Evolutionary conservation across 1,140 invertebrate species (phyloP), one percentile per base, ranked within the genome.

Genomic region (Cyrtorhinus lividipennis): DNA sequence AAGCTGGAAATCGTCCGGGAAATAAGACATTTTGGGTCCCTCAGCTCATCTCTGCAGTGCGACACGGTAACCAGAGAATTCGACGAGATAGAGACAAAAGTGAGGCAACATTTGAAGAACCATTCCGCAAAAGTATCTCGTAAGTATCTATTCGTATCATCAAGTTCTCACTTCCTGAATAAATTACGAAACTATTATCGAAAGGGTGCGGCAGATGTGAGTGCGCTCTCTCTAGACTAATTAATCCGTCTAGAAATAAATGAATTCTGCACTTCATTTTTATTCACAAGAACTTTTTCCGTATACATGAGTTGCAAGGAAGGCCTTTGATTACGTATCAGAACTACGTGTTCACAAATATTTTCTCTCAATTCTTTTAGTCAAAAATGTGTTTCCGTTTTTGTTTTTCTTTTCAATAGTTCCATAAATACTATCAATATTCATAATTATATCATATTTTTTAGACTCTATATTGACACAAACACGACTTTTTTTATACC

Each of bases 251-350:
- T 38, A 38, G 30, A 38, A 38, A 38, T 38, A 38, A 38, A 38
- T 38, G 5, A 5, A 38, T 38, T n/a, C n/a, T n/a, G n/a, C n/a
- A n/a, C n/a, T n/a, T n/a, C n/a, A 38, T 38, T 38, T 38, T 38
- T 15, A 8, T 5, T 38, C 15, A 38, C 30, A 8, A 8, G 5
- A 38, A 57, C 24, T 23, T 57, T 46, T 27, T 30, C 46, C 62
- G 62, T 63, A 63, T 63, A 63, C 62, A 57, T 63, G 22, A 60
- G 62, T 63, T 63, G 27, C 62, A 57, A 25, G 18, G 56, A 63
- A 63, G 62, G 62, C 62, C 53, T 63, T 63, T 56, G 24, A 57
- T 24, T 46, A 62, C 61, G 45, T 48, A 45, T 61, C 27, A 44
- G 59, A 61, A 45, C 23, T 30, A 25, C 24, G 10, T 24, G 25